phyloP scores from a whole-genome alignment of 2,797 vertebrate genomes.

The Loriculus beryllinus region DNA sequence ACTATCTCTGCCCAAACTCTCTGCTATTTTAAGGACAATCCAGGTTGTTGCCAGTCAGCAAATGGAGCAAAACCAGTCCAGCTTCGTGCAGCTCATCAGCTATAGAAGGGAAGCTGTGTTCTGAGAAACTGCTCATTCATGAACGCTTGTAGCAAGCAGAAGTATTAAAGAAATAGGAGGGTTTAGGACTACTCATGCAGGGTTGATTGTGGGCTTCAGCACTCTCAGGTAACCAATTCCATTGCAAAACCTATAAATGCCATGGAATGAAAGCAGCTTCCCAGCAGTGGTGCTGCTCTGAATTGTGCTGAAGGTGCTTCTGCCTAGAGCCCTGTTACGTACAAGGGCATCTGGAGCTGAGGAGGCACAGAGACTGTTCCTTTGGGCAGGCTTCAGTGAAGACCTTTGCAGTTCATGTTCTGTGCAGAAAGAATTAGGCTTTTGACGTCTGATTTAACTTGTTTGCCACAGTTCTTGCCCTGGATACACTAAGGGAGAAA shows the following conservation, averaged over 20 bases:
- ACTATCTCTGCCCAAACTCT: not conserved
- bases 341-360: not conserved
- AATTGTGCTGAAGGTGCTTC: not conserved
- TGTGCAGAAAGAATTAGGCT: not conserved
- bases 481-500: not conserved
- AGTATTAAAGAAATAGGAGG: not conserved
- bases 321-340: not conserved
- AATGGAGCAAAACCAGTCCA: not conserved
- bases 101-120: not conserved
- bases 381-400: not conserved
- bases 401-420: not conserved
- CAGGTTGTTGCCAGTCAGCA: not conserved
- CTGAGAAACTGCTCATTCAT: not conserved
- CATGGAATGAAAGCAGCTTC: not conserved
- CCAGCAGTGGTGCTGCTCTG: not conserved
- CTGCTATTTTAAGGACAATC: not conserved
- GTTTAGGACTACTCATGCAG: not conserved
- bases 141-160: not conserved
- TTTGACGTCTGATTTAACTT: not conserved
- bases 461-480: constrained; percentile 13
- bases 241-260: not conserved
- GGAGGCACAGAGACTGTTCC: rapidly evolving
- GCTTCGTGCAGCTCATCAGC: not conserved
- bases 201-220: not conserved
- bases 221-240: not conserved